Conservation (phyloP, 2,797 vertebrate species). For the Tapera naevia region DNA sequence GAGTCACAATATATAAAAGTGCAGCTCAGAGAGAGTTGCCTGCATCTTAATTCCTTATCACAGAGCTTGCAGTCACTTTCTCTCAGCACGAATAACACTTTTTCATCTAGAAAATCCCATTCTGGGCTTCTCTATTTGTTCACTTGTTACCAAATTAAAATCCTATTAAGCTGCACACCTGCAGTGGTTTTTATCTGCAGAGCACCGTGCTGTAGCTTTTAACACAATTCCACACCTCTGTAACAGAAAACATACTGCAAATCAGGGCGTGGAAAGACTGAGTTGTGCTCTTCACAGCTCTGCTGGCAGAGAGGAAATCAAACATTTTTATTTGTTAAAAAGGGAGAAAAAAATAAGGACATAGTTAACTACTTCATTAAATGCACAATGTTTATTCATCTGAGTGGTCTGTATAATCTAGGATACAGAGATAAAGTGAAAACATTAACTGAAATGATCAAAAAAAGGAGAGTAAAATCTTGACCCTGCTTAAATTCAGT, state of each 20-base stretch:
- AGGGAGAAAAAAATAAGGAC: neutral
- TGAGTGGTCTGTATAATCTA: neutral
- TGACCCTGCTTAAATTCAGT: neutral
- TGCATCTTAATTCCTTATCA: slow-evolving; percentile 14
- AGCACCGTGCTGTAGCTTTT: neutral
- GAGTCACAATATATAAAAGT: neutral
- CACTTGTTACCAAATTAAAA: slow-evolving; percentile 36
- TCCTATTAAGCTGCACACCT: slow-evolving; percentile 48
- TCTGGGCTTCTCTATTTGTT: slow-evolving; percentile 5
- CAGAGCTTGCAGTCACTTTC: slow-evolving; percentile 32
- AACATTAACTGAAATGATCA: neutral
- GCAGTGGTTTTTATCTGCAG: slow-evolving; percentile 23
- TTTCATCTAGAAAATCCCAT: slow-evolving; percentile 30
- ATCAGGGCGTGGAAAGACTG: neutral
- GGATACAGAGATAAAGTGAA: neutral
- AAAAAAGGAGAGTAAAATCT: neutral
- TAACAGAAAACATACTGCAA: neutral
- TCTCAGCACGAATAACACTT: slow-evolving; percentile 8
- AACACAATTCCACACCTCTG: neutral
- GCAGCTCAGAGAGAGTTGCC: neutral
- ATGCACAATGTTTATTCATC: neutral
- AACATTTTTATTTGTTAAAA: neutral
- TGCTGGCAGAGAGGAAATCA: neutral
- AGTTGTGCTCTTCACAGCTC: neutral
- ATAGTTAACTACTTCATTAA: neutral